Evolutionary conservation across 2,113 vertebrate species (phyloP), one percentile per base, ranked within the genome.

Genomic region (Orthonyx spaldingii): DNA sequence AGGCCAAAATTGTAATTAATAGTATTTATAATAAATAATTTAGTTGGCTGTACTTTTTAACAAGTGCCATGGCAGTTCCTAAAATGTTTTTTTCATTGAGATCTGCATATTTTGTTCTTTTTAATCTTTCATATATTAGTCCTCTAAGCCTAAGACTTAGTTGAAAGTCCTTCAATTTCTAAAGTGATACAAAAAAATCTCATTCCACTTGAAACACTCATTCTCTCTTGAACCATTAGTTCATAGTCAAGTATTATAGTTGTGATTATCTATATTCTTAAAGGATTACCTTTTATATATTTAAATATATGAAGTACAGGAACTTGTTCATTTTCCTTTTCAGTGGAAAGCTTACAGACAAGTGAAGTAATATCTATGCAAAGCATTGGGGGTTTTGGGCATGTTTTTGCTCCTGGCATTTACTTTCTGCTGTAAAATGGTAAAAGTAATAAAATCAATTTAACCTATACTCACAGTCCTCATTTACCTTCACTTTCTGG

Each of bases 11-110:
- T 90, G n/a, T 71, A 92, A 90, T 93, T 75, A 96, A 92, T 90
- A 72, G 9, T 90, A 86, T 85, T 95, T 92, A 77, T 83, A 79
- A 89, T 60, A 72, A 93, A 95, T 90, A 92, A 89, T 95, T 87
- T 50, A 64, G 11, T 42, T 91, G 18, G 16, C 10, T 70, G 9
- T 74, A 8, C 17, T 68, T 82, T 57, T 80, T 93, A 41, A 68
- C 32, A 88, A 41, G 46, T 91, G 16, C 44, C 64, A 24, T 69
- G 46, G 56, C 56, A 85, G 13, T 84, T 71, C 5, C 22, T 64
- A 86, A 63, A 0, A 8, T n/a, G n/a, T 46, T 64, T 60, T 80
- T 63, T 80, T 80, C 7, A 42, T n/a, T 33, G n/a, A 60, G 32
- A 59, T 68, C 19, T 81, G 37, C 11, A 56, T 76, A 49, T 70